A percentile compares a stretch with the other conserved stretches of the same genome.
These are phyloP conservation scores for Dorcus hopei DNA, from an alignment of 2,888 invertebrate genomes.

Conservation along the genomic window DNA sequence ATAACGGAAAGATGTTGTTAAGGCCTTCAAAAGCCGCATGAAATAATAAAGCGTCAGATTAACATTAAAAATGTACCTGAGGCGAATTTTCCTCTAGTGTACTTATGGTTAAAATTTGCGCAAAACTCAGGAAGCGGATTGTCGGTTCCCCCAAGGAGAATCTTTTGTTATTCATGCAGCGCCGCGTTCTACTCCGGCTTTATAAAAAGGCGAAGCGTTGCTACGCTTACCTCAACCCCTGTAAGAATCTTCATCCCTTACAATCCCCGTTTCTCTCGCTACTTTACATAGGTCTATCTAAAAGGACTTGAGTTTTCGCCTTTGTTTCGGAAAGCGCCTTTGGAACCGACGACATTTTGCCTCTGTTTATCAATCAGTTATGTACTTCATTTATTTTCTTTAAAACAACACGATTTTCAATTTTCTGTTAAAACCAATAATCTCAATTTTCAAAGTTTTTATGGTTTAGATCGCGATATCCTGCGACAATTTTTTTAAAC, in stretches of 20 bases:
- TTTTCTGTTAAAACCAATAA: neutral
- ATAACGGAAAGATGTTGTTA: neutral
- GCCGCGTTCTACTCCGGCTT: slow-evolving; percentile 6
- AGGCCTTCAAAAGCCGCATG: neutral
- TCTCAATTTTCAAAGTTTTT: neutral
- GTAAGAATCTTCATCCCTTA: slow-evolving; percentile 24
- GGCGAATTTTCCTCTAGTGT: slow-evolving; percentile 22
- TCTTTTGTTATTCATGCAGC: slow-evolving; percentile 22
- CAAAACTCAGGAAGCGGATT: slow-evolving; percentile 16
- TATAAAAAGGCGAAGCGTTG: slow-evolving; percentile 19
- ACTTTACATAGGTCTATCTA: slow-evolving; percentile 21
- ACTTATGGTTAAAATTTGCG: slow-evolving; percentile 20
- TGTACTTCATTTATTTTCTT: neutral
- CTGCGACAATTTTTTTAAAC: neutral
- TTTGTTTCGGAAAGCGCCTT: slow-evolving; percentile 20
- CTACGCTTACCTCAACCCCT: slow-evolving; percentile 26
- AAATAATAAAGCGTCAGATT: slow-evolving; percentile 24
- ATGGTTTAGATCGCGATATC: neutral
- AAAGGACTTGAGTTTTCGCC: slow-evolving; percentile 21
- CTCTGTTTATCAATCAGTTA: neutral
- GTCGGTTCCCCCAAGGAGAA: slow-evolving; percentile 17
- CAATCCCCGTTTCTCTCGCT: slow-evolving; percentile 20
- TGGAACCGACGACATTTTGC: slow-evolving; percentile 5
- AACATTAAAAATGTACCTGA: slow-evolving; percentile 27
- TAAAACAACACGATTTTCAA: neutral